phyloP scores from a whole-genome alignment of 1,140 invertebrate genomes.

The Musca domestica region DNA sequence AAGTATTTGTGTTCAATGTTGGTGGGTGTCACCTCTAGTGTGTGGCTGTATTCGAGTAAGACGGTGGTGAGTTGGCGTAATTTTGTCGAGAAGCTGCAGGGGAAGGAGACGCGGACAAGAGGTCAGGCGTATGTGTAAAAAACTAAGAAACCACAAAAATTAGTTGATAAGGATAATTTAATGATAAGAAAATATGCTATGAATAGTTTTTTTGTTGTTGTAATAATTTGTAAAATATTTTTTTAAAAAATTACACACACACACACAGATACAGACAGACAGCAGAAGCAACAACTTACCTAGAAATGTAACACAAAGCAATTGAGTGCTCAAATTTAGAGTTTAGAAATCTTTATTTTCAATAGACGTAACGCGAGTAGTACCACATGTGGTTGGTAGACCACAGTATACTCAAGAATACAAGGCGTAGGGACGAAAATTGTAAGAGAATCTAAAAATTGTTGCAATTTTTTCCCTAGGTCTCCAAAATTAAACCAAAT shows the following conservation, averaged over 20 bases:
- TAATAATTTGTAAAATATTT: neutral
- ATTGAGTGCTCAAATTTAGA: conserved; percentile 14
- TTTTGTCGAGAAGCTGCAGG: conserved; percentile 75
- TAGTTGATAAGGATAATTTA: neutral
- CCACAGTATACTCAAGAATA: too few species aligned
- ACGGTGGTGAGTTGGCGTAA: conserved; percentile 91
- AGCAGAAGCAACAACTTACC: neutral
- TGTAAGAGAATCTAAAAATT: too few species aligned
- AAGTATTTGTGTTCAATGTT: conserved; percentile 97
- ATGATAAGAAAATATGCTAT: neutral
- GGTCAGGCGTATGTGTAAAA: conserved; percentile 52
- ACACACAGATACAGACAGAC: neutral
- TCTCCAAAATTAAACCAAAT: too few species aligned
- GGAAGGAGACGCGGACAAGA: conserved; percentile 53
- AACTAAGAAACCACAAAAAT: neutral
- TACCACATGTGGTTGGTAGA: too few species aligned
- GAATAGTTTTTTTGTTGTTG: neutral
- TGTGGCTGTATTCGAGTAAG: conserved; percentile 98
- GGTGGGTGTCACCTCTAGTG: conserved; percentile 94
- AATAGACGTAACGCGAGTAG: neutral
- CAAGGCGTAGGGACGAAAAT: too few species aligned
- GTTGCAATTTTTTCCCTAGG: too few species aligned
- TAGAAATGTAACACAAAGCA: conserved; percentile 1
- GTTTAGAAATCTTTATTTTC: neutral
- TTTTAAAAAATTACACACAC: neutral